Conservation (phyloP, 2,113 vertebrate genomes). For the Natator depressus region DNA sequence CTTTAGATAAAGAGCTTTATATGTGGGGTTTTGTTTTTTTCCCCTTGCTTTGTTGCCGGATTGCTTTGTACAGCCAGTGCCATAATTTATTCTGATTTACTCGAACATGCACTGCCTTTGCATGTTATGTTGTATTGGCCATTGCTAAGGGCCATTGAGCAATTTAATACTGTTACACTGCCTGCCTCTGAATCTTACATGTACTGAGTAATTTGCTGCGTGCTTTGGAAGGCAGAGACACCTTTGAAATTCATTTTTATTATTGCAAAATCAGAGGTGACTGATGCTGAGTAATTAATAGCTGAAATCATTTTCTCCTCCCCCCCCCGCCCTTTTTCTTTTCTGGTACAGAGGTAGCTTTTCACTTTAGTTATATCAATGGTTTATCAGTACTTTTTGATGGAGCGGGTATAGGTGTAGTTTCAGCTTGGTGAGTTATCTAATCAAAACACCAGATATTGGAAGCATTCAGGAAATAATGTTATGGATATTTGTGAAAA, state of each 20-base stretch:
- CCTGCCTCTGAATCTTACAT: conserved; percentile 18
- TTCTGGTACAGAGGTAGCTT: conserved; percentile 44
- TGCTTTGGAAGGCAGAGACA: background rate
- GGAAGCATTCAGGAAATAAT: background rate
- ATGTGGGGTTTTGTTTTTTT: background rate
- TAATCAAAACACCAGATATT: conserved; percentile 19
- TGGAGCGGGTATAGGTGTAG: background rate
- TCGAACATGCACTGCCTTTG: conserved; percentile 6
- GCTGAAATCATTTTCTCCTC: conserved; percentile 57
- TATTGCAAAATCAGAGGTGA: conserved; percentile 36
- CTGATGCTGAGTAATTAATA: conserved; percentile 51
- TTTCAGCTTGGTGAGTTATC: background rate
- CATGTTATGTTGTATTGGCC: background rate
- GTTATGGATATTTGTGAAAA: conserved; percentile 13
- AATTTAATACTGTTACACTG: background rate
- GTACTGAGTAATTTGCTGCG: conserved; percentile 1
- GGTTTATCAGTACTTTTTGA: conserved; percentile 47
- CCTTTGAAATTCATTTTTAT: conserved; percentile 50
- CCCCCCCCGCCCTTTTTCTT: background rate
- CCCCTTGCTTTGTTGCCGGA: conserved; percentile 13
- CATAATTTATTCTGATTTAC: conserved; percentile 30
- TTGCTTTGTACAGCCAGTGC: conserved; percentile 19
- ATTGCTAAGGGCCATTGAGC: conserved; percentile 19
- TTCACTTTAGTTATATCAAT: conserved; percentile 40
- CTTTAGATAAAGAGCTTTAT: conserved; percentile 37